Percentiles rank a stretch among this genome's conserved stretches.
Conservation (phyloP, 1,140 invertebrate species). For the Grapholita molesta region DNA sequence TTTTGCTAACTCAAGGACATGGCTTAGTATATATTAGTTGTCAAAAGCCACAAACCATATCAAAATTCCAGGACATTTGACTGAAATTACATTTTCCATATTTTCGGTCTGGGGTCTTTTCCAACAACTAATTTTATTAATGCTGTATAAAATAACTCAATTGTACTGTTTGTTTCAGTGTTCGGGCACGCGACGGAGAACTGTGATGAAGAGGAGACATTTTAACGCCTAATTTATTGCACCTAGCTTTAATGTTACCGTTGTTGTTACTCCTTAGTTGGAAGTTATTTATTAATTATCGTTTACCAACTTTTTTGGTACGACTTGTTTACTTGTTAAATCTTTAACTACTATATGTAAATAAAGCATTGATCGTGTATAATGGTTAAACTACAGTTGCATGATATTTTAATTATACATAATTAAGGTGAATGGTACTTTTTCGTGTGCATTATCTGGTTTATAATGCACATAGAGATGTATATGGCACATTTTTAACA, state of each 20-base stretch:
- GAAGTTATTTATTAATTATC: conserved; percentile 72
- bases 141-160: too few species aligned
- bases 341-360: conserved; percentile 62
- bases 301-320: conserved; percentile 58
- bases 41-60: too few species aligned
- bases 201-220: conserved; percentile 91
- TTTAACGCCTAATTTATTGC: conserved; percentile 76
- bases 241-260: conserved; percentile 67
- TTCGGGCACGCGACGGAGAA: conserved; percentile 89
- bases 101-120: too few species aligned
- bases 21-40: too few species aligned
- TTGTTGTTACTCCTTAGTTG: conserved; percentile 66
- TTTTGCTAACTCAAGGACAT: too few species aligned
- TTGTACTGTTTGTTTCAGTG: conserved; percentile 80
- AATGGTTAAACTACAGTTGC: conserved; percentile 49
- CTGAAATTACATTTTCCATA: too few species aligned
- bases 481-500: conserved; percentile 46
- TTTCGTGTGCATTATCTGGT: conserved; percentile 66
- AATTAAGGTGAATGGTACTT: conserved; percentile 49
- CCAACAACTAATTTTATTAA: too few species aligned
- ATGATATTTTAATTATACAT: conserved; percentile 51
- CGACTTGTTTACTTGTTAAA: conserved; percentile 52
- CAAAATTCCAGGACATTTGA: too few species aligned
- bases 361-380: conserved; percentile 59
- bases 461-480: conserved; percentile 64